These are phyloP conservation scores for Eudemis profundana DNA, from an alignment of 2,888 invertebrate genomes.

Conservation along the genomic window DNA sequence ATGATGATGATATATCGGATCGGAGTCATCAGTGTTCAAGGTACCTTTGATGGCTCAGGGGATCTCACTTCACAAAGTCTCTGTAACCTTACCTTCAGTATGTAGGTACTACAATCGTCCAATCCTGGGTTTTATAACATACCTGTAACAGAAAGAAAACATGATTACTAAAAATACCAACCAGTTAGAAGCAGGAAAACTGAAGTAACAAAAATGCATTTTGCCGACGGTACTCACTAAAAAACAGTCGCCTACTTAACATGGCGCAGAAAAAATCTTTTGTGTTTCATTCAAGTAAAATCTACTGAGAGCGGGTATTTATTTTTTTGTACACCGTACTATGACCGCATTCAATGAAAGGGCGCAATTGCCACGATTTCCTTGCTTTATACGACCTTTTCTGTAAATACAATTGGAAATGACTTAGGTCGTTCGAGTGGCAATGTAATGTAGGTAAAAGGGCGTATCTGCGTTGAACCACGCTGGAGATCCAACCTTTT, in stretches of 20 bases:
- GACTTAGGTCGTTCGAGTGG: background rate
- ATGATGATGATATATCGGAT: too few species aligned
- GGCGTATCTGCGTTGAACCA: background rate
- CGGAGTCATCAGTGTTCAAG: too few species aligned
- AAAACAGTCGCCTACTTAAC: slow-evolving; percentile 77
- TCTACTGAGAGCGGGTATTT: slow-evolving; percentile 74
- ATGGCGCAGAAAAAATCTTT: slow-evolving; percentile 78
- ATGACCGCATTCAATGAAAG: slow-evolving; percentile 29
- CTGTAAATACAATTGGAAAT: background rate
- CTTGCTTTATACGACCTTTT: background rate
- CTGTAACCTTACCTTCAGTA: too few species aligned
- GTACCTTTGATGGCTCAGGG: too few species aligned
- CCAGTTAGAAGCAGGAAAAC: slow-evolving; percentile 44
- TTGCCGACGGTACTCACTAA: slow-evolving; percentile 66
- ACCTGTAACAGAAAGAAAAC: slow-evolving; percentile 47
- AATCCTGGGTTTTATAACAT: slow-evolving; percentile 20
- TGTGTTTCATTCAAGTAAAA: slow-evolving; percentile 78
- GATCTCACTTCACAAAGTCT: too few species aligned
- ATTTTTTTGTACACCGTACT: slow-evolving; percentile 77
- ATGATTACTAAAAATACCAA: background rate
- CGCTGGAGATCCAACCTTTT: background rate
- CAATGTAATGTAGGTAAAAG: background rate
- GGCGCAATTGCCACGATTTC: background rate
- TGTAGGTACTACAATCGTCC: too few species aligned
- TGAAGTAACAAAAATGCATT: slow-evolving; percentile 38